Base-by-base conservation (phyloP, 2,113 vertebrate genomes). In the Dolichallabes microphthalmus region DNA sequence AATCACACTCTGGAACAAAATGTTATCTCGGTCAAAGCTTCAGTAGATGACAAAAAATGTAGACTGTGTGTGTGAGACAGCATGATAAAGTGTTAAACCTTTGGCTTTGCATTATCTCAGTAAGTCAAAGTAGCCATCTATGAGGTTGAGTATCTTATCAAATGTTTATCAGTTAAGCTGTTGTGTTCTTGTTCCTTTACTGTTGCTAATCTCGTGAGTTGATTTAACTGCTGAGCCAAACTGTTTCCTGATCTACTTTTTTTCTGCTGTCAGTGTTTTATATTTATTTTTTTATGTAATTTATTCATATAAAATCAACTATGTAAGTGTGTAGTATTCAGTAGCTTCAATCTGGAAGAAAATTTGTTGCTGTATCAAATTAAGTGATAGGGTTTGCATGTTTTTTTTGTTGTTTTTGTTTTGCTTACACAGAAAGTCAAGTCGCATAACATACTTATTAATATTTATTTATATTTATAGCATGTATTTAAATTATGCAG, bases 101-200 rank as follows among this genome's bases (percentile, higher is more conserved):
- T 84, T 84, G 71, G 39, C 19, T 73, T 76, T 45, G n/a, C 8
- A 50, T 77, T 77, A 84, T 84, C 82, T 83, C 66, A 58, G 66
- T 73, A 71, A n/a, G 55, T 14, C 22, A 60, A 14, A 45, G 68
- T 50, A 60, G 22, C 69, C 66, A 58, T 60, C 32, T 5, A 20
- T 82, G 53, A 73, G 22, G 7, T 27, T 20, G 8, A 60, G 57
- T 83, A 58, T 73, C 14, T 73, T 60, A 83, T 73, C 82, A 73
- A n/a, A 39, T 27, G 61, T 75, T 75, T 73, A 77, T 84, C 55
- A 66, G n/a, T 25, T 64, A 12, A 58, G 27, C 73, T 52, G 22
- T 35, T 39, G 57, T 35, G 30, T 39, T 61, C 10, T 20, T 35
- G 10, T 55, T 61, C 30, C 57, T 74, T 83, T 74, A 74, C 25